Evolutionary conservation across 2,797 vertebrate genomes (phyloP).

Genomic region (Thamnophis elegans): DNA sequence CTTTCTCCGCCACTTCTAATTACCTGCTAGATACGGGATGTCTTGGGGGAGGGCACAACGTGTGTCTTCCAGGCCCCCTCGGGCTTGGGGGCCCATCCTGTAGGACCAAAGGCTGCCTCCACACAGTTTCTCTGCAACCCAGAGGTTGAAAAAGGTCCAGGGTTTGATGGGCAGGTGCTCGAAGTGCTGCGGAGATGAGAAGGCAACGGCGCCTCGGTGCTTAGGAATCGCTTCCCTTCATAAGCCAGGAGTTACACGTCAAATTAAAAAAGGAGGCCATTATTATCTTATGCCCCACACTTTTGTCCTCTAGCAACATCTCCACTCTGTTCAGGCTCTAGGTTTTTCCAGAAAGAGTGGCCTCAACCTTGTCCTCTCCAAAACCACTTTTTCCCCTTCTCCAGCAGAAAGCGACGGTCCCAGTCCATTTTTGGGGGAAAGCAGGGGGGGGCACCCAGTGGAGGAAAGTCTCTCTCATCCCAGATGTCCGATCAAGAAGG

Average conservation of each 20-base stretch:
- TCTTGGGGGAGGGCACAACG: not conserved
- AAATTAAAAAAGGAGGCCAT: not conserved
- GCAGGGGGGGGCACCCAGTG: too few relatives aligned
- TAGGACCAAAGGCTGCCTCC: not conserved
- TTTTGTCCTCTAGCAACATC: not conserved
- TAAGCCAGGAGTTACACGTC: not conserved
- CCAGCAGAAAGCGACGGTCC: not conserved
- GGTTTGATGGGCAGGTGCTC: not conserved
- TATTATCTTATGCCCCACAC: not conserved
- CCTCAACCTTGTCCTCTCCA: not conserved
- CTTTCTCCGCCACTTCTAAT: not conserved
- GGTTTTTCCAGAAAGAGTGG: not conserved
- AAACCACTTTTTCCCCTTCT: not conserved
- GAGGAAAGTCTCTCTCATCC: not conserved
- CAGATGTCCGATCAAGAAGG: too few relatives aligned
- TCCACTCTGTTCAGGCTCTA: fast-evolving
- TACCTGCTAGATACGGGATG: not conserved
- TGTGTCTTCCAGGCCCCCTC: not conserved
- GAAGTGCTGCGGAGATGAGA: not conserved
- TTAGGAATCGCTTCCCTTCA: not conserved
- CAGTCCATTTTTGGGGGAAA: not conserved
- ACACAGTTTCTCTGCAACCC: not conserved
- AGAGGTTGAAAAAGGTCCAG: not conserved
- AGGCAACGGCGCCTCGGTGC: not conserved
- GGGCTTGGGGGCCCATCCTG: not conserved